Percentiles rank a stretch among this genome's conserved stretches.
Conservation (phyloP, 2,797 vertebrate genomes). For the Xiphorhynchus erythropygius region DNA sequence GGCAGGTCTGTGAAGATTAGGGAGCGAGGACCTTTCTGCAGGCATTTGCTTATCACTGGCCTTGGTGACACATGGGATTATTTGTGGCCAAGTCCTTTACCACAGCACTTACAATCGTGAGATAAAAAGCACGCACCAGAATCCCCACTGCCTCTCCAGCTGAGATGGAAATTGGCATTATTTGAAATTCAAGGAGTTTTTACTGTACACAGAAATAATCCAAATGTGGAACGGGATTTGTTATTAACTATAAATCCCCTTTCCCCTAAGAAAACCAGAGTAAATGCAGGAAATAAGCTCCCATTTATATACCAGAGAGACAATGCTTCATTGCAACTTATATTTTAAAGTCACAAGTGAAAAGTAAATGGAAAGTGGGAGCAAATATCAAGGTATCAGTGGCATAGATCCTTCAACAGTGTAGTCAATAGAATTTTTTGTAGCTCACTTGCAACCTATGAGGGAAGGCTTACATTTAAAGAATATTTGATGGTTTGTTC, state of each 20-base stretch:
- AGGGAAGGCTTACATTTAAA: neutral
- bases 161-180: conserved; percentile 54
- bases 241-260: conserved; percentile 66
- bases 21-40: neutral
- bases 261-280: conserved; percentile 54
- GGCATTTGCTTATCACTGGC: neutral
- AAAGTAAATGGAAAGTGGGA: conserved; percentile 61
- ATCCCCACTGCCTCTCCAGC: neutral
- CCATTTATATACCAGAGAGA: conserved; percentile 48
- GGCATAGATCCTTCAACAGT: conserved; percentile 10
- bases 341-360: conserved; percentile 44
- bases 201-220: conserved; percentile 58
- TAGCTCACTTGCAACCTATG: neutral
- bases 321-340: conserved; percentile 36
- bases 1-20: neutral
- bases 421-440: neutral
- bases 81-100: conserved; percentile 23
- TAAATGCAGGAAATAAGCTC: conserved; percentile 59
- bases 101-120: neutral
- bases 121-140: neutral
- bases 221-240: conserved; percentile 49
- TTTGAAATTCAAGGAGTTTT: conserved; percentile 66
- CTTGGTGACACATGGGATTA: neutral
- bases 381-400: conserved; percentile 6
- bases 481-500: neutral